Conservation (phyloP, 2,113 vertebrate species). For the Heloderma charlesbogerti region DNA sequence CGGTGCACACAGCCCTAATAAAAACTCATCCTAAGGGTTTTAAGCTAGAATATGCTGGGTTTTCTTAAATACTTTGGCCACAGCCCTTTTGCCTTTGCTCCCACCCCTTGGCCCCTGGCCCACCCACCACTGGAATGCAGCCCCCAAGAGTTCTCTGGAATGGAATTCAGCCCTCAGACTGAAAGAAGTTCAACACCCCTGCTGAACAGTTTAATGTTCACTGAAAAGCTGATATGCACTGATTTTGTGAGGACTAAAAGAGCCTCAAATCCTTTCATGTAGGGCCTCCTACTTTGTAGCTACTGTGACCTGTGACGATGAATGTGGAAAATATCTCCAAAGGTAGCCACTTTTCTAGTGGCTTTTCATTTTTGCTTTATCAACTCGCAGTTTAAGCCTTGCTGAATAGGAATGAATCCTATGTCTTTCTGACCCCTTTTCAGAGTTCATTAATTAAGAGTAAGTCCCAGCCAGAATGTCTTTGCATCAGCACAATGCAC, state of each 20-base stretch:
- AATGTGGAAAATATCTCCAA: background rate
- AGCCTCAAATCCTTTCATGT: background rate
- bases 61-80: no score
- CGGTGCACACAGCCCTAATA: no score
- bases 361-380: background rate
- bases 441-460: constrained; percentile 42
- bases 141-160: no score
- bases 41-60: no score
- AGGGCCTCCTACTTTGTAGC: background rate
- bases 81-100: no score
- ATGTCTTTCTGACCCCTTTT: background rate
- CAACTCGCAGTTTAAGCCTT: background rate
- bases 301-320: background rate
- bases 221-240: background rate
- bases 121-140: no score
- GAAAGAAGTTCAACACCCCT: no score
- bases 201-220: background rate
- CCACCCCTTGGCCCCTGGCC: no score
- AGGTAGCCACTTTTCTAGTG: background rate
- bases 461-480: constrained; percentile 24
- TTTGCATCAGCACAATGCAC: constrained; percentile 12
- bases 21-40: no score
- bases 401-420: constrained; percentile 17
- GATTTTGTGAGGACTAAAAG: background rate
- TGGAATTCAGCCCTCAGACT: no score